Conservation (phyloP, 2,797 vertebrate species). For the Rallus crepitans region DNA sequence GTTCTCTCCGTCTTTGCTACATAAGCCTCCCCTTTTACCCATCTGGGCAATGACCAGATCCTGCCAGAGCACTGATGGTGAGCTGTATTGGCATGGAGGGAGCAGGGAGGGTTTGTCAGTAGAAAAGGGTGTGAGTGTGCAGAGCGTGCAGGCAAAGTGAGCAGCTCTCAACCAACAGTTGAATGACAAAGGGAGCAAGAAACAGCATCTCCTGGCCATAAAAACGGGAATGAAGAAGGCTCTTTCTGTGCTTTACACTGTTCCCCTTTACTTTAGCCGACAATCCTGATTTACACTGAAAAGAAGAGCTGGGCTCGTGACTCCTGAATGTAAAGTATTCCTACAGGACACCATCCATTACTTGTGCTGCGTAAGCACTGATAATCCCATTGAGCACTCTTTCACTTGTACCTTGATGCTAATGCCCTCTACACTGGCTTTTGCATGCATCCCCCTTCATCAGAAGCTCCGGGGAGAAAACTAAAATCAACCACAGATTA, state of each 20-base stretch:
- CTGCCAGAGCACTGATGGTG: not conserved
- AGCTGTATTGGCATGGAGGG: not conserved
- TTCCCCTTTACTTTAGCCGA: not conserved
- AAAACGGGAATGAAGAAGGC: not conserved
- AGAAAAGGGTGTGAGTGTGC: not conserved
- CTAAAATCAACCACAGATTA: slow-evolving; percentile 53
- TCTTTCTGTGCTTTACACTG: not conserved
- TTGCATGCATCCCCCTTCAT: slow-evolving; percentile 20
- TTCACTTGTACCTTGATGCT: slow-evolving; percentile 33
- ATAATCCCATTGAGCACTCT: not conserved
- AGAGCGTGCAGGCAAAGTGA: rapidly evolving
- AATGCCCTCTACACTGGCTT: slow-evolving; percentile 24
- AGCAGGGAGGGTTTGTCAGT: rapidly evolving
- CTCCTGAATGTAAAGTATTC: slow-evolving; percentile 1
- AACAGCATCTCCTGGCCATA: not conserved
- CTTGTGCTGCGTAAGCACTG: not conserved
- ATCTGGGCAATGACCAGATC: not conserved
- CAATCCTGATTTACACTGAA: not conserved
- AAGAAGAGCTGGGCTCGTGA: not conserved
- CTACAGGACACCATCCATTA: slow-evolving; percentile 17
- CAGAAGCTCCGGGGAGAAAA: slow-evolving; percentile 35
- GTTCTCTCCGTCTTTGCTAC: not conserved
- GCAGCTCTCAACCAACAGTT: not conserved
- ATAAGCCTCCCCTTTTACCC: not conserved
- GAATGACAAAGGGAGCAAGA: not conserved